Base-by-base conservation (phyloP, 2,113 vertebrate genomes). In the Zosterops pallidus region DNA sequence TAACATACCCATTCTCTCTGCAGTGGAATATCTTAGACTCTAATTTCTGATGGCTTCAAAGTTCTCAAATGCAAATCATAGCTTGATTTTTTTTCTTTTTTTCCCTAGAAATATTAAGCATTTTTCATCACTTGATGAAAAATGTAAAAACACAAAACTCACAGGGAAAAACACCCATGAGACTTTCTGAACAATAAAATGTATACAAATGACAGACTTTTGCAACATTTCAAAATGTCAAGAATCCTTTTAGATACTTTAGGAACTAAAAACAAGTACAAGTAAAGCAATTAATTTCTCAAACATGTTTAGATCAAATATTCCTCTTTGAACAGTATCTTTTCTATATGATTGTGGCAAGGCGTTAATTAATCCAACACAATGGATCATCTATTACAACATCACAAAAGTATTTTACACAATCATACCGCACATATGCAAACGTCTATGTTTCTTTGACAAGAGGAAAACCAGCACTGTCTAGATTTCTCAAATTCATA, bases 191-290 rank as follows among this genome's bases (percentile, higher is more conserved):
- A 71, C 22, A 76, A 56, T 47, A 67, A 50, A 71, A 76, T 72
- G 24, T 90, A 81, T 65, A 94, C 33, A 96, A 95, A 95, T 75
- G 33, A 82, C 6, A 8, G 39, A 62, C 29, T 87, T 89, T 17
- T 60, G 70, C 90, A 97, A 86, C 28, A 91, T 62, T 94, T 96
- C 44, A 42, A 96, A 93, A 79, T 46, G 86, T 96, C 87, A 94
- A 86, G 94, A 95, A 93, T 78, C 59, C 23, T 80, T 67, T 93
- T 44, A 83, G 63, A 78, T 88, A 85, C n/a, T 53, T 96, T 31
- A 44, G 86, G 76, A 83, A 81, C 24, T 35, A 55, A 53, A 94
- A 79, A 23, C 49, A 88, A 69, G 46, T 52, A 74, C 9, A 77
- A 82, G 23, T 12, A n/a, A 65, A 11, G 33, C 52, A 95, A 94